A percentile compares a stretch with the other conserved stretches of the same genome.
phyloP scores from a whole-genome alignment of 2,888 invertebrate genomes.

The Hyposoter didymator region DNA sequence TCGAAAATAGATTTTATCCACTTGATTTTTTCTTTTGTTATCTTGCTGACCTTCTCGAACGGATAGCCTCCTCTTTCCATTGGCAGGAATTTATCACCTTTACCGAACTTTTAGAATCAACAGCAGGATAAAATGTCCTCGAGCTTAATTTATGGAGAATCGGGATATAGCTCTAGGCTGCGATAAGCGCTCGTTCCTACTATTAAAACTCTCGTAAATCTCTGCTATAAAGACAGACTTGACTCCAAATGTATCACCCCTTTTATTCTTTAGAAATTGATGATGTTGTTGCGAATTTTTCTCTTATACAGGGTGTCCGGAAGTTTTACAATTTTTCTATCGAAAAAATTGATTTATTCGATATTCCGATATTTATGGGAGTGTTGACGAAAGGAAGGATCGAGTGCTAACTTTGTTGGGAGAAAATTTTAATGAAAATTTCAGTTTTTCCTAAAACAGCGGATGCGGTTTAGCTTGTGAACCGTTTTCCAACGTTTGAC shows the following conservation, averaged over 20 bases:
- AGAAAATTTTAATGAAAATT: too few relatives aligned
- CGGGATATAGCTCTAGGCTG: slow-evolving; percentile 38
- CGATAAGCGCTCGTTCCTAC: slow-evolving; percentile 60
- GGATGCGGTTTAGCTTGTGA: too few relatives aligned
- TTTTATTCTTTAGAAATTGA: slow-evolving; percentile 8
- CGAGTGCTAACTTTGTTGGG: too few relatives aligned
- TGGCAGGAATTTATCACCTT: slow-evolving; percentile 56
- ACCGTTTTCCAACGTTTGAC: too few relatives aligned
- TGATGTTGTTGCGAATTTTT: slow-evolving; percentile 8
- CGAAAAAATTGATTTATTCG: not conserved
- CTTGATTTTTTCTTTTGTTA: slow-evolving; percentile 26
- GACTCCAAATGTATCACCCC: slow-evolving; percentile 26
- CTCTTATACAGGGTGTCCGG: not conserved
- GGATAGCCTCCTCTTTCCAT: slow-evolving; percentile 34
- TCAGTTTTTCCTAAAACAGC: too few relatives aligned
- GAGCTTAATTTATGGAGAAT: slow-evolving; percentile 65
- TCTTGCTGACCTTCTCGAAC: slow-evolving; percentile 26
- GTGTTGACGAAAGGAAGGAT: too few relatives aligned
- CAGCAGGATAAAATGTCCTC: slow-evolving; percentile 61
- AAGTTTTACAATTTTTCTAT: not conserved
- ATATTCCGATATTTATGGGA: not conserved
- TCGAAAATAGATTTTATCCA: slow-evolving; percentile 34
- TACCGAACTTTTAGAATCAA: slow-evolving; percentile 56
- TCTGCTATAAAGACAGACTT: slow-evolving; percentile 40
- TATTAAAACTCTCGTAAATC: slow-evolving; percentile 63